Evolutionary conservation across 2,797 vertebrate species (phyloP), one percentile per base, ranked within the genome.

Genomic region (Bovichtus variegatus): DNA sequence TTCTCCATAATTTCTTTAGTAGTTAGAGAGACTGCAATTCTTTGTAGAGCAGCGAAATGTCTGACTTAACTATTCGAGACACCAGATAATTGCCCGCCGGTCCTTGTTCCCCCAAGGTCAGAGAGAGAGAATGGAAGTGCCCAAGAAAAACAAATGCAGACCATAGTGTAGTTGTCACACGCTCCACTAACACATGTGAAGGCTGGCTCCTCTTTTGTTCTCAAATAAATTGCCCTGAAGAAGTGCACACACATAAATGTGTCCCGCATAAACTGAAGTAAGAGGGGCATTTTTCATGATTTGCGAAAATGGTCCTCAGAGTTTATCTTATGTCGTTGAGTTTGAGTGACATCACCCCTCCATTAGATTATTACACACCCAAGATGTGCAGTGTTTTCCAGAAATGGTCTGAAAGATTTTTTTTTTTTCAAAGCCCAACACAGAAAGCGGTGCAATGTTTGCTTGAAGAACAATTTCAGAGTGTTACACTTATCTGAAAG

Each of bases 71-170:
- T 87, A 64, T 88, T 90, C 36, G 51, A 93, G 91, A 94, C 91
- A 91, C 88, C 78, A 93, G 84, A 92, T 92, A 91, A 93, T 94
- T 94, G 89, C 91, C 91, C 83, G 74, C 70, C 61, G 64, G 90
- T 91, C 87, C 83, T 85, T 71, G 72, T 80, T 85, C 74, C 83
- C 82, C 76, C 92, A 93, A 94, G 93, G 93, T 94, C 93, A 92
- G 66, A 60, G 58, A 76, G 79, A 89, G 81, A 92, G 79, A 90
- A 87, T 87, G 88, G 88, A 92, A 81, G 81, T 82, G 81, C 81
- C 89, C 74, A 82, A 88, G 85, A 91, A 94, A 95, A 94, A 93
- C 93, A 93, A 94, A 93, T 90, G 89, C 88, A 87, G 89, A 91
- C 85, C 87, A 91, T 92, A 89, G 87, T 92, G 87, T 90, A 89